Evolutionary conservation across 2,797 vertebrate genomes (phyloP).

Genomic region (Spea hammondii): DNA sequence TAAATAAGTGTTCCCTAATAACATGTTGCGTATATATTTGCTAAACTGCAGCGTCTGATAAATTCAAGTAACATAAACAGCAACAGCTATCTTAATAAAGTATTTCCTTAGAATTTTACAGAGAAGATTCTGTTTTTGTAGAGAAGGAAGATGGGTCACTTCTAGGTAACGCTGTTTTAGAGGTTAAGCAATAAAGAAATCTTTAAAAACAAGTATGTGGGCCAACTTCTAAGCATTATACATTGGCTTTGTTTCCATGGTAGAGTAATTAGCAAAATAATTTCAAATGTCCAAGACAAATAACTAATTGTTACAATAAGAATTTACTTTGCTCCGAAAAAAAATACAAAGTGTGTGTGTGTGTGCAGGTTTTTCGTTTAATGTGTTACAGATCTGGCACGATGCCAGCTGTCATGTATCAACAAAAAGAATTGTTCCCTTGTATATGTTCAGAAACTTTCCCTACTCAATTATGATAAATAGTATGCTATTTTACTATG

Average conservation of each 20-base stretch:
- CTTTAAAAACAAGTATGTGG: slow-evolving; percentile 3
- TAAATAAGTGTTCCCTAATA: no score
- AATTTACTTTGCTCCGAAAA: slow-evolving; percentile 39
- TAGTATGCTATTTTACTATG: slow-evolving; percentile 36
- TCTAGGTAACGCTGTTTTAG: not conserved
- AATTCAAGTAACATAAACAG: no score
- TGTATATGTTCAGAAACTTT: slow-evolving; percentile 15
- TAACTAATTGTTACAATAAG: slow-evolving; percentile 46
- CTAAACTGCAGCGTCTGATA: no score
- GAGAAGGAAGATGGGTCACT: not conserved
- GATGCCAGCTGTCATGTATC: slow-evolving; percentile 21
- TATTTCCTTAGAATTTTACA: no score
- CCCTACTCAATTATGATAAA: slow-evolving; percentile 31
- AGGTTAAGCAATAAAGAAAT: slow-evolving; percentile 5
- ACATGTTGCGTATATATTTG: no score
- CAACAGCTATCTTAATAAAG: no score
- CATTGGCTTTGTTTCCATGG: slow-evolving; percentile 17
- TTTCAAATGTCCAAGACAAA: slow-evolving; percentile 42
- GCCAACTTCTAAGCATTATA: slow-evolving; percentile 16
- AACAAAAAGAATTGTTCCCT: slow-evolving; percentile 42
- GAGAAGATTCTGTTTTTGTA: not conserved
- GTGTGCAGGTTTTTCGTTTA: slow-evolving; percentile 14
- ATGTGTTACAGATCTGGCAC: slow-evolving; percentile 23
- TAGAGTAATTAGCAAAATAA: slow-evolving; percentile 20
- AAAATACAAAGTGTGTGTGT: slow-evolving; percentile 13